Base-by-base conservation (phyloP, 2,888 invertebrate genomes). In the Melipona beecheii region DNA sequence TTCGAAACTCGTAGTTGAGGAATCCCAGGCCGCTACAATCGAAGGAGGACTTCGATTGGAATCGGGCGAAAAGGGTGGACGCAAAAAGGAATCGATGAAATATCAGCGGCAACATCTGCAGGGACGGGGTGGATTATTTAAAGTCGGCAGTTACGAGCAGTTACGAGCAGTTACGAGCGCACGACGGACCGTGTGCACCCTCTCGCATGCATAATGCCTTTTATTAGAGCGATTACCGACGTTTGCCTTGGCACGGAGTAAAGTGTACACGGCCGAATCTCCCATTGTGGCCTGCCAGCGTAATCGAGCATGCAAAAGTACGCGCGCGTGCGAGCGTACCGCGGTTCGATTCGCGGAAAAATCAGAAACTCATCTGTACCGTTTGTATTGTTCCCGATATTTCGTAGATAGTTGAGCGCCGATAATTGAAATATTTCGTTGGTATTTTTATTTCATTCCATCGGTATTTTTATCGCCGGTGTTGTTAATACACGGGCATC, bases 201-300 rank as follows among this genome's bases (percentile, higher is more conserved):
- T 19, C 36, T 13, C 80, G 76, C 81, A 83, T 89, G 76, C 82
- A 87, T 84, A 87, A 87, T 86, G 77, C 43, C 76, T 65, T 78
- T 75, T 79, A 87, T 86, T 83, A 83, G 80, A 85, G 43, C 71
- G 58, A 69, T 62, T 78, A 75, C 74, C 66, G 64, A 72, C 81
- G 87, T 87, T 89, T 89, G 78, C 75, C 85, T 83, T 77, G 78
- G 78, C 80, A 78, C 80, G 75, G 78, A 78, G 73, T 71, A 31
- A 36, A 56, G 66, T 72, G 78, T 72, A 70, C 78, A 52, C 62
- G 43, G 54, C 2, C 70, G 70, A 50, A 70, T 36, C 36, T 66
- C 17, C 49, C 17, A 69, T 43, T 56, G 58, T 15, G 70, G 81
- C 65, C 43, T 31, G 65, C 75, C 71, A 36, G 24, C 66, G 75